phyloP scores from a whole-genome alignment of 2,113 vertebrate species.

The Dasyornis broadbenti region DNA sequence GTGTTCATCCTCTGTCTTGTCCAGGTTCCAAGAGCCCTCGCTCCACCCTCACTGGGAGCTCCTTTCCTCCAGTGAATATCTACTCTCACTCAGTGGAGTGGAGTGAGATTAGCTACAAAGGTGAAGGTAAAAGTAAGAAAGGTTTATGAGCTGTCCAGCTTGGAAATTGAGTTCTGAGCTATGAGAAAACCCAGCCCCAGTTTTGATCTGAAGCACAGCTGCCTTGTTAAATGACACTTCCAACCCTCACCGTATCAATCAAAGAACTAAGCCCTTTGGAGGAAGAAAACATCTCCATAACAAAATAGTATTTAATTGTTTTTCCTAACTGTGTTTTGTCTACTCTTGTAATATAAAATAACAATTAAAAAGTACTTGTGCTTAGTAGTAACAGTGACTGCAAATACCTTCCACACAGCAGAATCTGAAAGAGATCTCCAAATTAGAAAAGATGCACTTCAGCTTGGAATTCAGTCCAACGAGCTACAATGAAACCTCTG shows the following conservation, averaged over 20 bases:
- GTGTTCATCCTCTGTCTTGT: neutral
- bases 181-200: neutral
- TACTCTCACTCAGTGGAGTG: neutral
- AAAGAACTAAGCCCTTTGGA: neutral
- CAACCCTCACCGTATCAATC: rapidly evolving
- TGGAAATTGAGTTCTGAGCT: neutral
- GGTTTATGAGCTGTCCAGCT: neutral
- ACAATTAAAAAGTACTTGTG: neutral
- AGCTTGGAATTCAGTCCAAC: neutral
- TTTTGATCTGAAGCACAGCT: neutral
- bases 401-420: neutral
- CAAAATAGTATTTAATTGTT: neutral
- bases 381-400: neutral
- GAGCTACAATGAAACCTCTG: neutral
- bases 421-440: neutral
- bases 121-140: neutral
- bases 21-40: neutral
- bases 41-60: neutral
- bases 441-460: neutral
- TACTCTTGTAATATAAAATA: neutral
- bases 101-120: neutral
- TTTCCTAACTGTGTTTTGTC: neutral
- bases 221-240: neutral
- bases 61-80: neutral
- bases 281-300: neutral